phyloP scores from a whole-genome alignment of 2,113 vertebrate species.

The Cyanoramphus novaezelandiae region DNA sequence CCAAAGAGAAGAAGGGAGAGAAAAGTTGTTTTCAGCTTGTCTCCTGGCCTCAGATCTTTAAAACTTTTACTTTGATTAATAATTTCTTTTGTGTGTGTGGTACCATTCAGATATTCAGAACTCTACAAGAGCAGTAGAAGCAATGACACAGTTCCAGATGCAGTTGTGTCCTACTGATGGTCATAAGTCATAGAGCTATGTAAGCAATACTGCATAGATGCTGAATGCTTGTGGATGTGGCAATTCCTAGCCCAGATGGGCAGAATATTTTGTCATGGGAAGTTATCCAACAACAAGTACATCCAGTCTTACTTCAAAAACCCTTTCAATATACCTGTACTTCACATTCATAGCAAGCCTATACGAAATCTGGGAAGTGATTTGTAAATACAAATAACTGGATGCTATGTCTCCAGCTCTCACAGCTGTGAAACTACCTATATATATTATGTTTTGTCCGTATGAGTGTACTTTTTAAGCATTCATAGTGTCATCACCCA shows the following conservation, averaged over 20 bases:
- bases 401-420: background rate
- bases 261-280: background rate
- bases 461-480: background rate
- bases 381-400: background rate
- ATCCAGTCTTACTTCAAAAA: background rate
- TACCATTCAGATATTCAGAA: background rate
- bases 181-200: background rate
- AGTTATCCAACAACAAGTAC: background rate
- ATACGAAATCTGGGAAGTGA: background rate
- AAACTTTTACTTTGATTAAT: background rate
- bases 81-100: background rate
- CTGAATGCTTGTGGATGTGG: accelerated
- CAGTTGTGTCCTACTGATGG: background rate
- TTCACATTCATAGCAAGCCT: background rate
- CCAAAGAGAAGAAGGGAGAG: background rate
- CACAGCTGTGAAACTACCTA: background rate
- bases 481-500: background rate
- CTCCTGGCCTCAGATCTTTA: background rate
- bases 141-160: background rate
- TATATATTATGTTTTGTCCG: background rate
- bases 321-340: background rate
- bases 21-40: background rate
- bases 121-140: background rate
- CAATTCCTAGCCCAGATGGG: background rate
- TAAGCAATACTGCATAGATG: background rate